These are phyloP conservation scores for Silurus meridionalis DNA, from an alignment of 2,113 vertebrate species.

Conservation along the genomic window DNA sequence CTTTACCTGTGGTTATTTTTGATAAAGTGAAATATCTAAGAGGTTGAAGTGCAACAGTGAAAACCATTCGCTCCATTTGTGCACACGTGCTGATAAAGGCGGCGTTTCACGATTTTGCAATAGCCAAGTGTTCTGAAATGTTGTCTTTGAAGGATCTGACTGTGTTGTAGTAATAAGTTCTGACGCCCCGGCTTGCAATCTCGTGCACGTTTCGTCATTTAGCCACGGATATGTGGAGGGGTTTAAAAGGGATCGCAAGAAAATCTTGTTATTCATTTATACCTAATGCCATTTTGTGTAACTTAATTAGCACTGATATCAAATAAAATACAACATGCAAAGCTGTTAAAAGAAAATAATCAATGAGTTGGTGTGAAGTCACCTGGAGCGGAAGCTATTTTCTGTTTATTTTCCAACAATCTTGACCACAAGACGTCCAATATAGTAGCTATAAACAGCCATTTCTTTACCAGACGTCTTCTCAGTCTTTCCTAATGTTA, in stretches of 20 bases:
- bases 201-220: not conserved
- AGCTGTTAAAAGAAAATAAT: not conserved
- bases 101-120: not conserved
- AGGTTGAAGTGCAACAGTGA: too few species aligned
- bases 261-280: conserved; percentile 18
- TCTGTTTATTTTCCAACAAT: not conserved
- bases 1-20: not conserved
- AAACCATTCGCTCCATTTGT: too few species aligned
- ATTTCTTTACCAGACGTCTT: not conserved
- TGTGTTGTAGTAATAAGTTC: not conserved
- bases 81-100: too few species aligned
- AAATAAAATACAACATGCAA: not conserved
- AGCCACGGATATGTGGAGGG: not conserved
- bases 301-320: not conserved
- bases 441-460: not conserved
- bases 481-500: not conserved
- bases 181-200: not conserved
- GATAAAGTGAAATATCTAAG: not conserved
- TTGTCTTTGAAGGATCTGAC: not conserved
- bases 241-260: conserved; percentile 24
- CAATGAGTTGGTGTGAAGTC: not conserved
- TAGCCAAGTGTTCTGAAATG: not conserved
- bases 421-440: not conserved
- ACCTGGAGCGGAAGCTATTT: not conserved
- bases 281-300: conserved; percentile 14